phyloP scores from a whole-genome alignment of 2,888 invertebrate species.

The Harpalus rufipes region DNA sequence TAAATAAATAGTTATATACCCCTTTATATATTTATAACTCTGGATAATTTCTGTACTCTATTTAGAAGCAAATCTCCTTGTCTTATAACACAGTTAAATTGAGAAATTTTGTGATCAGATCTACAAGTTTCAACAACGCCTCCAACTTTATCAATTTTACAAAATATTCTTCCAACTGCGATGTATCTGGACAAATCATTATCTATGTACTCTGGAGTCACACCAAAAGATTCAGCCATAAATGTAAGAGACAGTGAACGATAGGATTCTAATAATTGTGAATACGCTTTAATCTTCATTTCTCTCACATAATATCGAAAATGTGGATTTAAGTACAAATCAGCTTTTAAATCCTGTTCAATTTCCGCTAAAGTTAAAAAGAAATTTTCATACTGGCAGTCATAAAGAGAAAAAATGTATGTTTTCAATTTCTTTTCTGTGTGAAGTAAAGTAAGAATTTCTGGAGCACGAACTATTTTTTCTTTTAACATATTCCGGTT shows the following conservation, averaged over 20 bases:
- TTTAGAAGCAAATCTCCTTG: slow-evolving; percentile 86
- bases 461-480: slow-evolving; percentile 78
- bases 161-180: slow-evolving; percentile 83
- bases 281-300: slow-evolving; percentile 85
- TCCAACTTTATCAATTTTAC: slow-evolving; percentile 85
- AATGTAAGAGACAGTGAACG: slow-evolving; percentile 83
- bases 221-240: slow-evolving; percentile 86
- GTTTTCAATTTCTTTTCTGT: slow-evolving; percentile 83
- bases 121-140: slow-evolving; percentile 81
- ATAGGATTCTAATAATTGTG: slow-evolving; percentile 85
- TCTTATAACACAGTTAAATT: slow-evolving; percentile 84
- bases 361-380: slow-evolving; percentile 78
- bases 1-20: neutral
- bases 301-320: slow-evolving; percentile 85
- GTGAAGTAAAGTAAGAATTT: slow-evolving; percentile 90
- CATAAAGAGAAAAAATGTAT: slow-evolving; percentile 82
- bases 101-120: slow-evolving; percentile 71
- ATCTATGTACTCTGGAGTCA: slow-evolving; percentile 84
- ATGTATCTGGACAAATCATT: slow-evolving; percentile 80
- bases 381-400: slow-evolving; percentile 85
- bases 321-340: slow-evolving; percentile 83
- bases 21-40: slow-evolving; percentile 83
- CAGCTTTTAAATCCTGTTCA: slow-evolving; percentile 79
- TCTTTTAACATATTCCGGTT: slow-evolving; percentile 75
- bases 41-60: slow-evolving; percentile 85